Percentiles rank a stretch among this genome's conserved stretches.
phyloP scores from a whole-genome alignment of 2,113 vertebrate species.

The Nicator chloris region DNA sequence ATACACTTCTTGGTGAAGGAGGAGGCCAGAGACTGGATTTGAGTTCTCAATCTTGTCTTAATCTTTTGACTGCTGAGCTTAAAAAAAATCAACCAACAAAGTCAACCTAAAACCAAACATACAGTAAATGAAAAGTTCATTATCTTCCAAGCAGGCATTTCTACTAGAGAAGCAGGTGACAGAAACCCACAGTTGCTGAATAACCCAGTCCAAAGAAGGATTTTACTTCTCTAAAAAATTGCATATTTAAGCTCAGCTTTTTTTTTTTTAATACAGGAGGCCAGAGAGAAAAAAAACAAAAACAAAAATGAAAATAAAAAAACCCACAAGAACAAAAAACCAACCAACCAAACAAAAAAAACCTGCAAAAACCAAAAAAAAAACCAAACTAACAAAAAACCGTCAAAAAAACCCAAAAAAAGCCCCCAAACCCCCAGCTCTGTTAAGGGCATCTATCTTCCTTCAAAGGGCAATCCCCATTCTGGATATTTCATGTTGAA shows the following conservation, averaged over 20 bases:
- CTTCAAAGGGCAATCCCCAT: neutral
- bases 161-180: slow-evolving; percentile 49
- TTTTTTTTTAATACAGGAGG: slow-evolving; percentile 9
- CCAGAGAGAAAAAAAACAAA: neutral
- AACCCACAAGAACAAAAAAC: neutral
- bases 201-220: slow-evolving; percentile 5
- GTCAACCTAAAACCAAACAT: neutral
- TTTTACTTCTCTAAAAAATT: neutral
- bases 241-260: slow-evolving; percentile 1
- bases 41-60: slow-evolving; percentile 71
- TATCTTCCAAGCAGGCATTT: slow-evolving; percentile 50
- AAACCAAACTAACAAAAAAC: too few species aligned
- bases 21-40: slow-evolving; percentile 87
- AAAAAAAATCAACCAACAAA: neutral
- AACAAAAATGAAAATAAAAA: too few species aligned
- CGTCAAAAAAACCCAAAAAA: too few species aligned
- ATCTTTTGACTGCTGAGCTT: slow-evolving; percentile 38
- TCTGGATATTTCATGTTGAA: slow-evolving; percentile 28
- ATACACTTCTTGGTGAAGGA: slow-evolving; percentile 80
- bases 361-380: too few species aligned
- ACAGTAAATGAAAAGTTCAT: neutral
- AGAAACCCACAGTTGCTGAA: slow-evolving; percentile 49
- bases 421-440: neutral
- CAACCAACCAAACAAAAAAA: neutral
- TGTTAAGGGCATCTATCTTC: neutral